Conservation (phyloP, 2,113 vertebrate genomes). For the Ailurus styani region DNA sequence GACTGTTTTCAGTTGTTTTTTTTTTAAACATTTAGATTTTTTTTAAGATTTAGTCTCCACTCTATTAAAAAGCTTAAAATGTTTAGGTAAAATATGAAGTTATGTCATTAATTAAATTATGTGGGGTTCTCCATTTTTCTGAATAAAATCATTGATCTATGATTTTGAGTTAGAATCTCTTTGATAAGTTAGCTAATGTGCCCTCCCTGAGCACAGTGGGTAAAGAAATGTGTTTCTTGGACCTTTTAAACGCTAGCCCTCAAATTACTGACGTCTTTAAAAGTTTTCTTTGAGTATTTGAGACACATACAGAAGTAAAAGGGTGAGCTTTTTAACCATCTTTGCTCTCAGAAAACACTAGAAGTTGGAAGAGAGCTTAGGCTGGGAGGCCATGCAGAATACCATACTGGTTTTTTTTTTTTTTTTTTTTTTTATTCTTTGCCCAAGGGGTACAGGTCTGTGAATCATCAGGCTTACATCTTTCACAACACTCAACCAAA, state of each 20-base stretch:
- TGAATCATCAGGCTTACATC: too few species aligned
- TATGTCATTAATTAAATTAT: not conserved
- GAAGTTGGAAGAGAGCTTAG: not conserved
- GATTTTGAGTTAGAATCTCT: not conserved
- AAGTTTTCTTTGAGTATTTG: not conserved
- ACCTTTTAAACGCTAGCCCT: not conserved
- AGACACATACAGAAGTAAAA: not conserved
- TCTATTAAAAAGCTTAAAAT: not conserved
- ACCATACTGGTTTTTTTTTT: not conserved
- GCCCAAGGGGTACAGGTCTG: too few species aligned
- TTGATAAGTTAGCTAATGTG: not conserved
- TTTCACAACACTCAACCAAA: too few species aligned
- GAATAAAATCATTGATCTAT: conserved; percentile 28
- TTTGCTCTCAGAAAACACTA: conserved; percentile 9
- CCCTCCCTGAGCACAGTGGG: not conserved
- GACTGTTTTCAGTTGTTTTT: not conserved
- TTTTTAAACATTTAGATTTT: not conserved
- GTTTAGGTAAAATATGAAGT: not conserved
- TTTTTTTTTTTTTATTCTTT: not conserved
- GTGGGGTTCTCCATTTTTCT: not conserved
- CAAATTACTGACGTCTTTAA: not conserved
- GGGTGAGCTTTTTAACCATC: not conserved
- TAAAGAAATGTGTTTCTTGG: not conserved
- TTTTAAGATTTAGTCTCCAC: not conserved
- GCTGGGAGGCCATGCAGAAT: not conserved